phyloP scores from a whole-genome alignment of 1,140 invertebrate genomes.

The Drosophila sulfurigaster region DNA sequence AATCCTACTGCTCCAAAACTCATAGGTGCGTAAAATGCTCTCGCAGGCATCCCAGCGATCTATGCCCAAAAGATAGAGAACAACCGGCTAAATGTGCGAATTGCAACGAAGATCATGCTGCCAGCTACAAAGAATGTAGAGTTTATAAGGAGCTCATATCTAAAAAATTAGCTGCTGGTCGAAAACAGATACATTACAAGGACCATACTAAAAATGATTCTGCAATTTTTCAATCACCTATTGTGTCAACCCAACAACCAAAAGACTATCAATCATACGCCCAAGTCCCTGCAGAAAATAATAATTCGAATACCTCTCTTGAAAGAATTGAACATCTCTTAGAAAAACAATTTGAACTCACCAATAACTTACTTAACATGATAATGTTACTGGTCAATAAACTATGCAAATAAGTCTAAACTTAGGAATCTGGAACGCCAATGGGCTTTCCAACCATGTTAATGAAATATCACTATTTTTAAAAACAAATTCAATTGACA shows the following conservation, averaged over 20 bases:
- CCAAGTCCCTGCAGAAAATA: too few relatives aligned
- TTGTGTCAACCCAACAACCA: not conserved
- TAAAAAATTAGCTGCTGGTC: not conserved
- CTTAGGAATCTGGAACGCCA: too few relatives aligned
- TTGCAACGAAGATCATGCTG: constrained; percentile 65
- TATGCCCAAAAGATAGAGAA: constrained; percentile 42
- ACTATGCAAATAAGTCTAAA: too few relatives aligned
- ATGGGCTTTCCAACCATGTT: too few relatives aligned
- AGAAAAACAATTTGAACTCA: too few relatives aligned
- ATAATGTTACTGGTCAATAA: too few relatives aligned
- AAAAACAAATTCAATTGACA: too few relatives aligned
- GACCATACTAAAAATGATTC: constrained; percentile 6
- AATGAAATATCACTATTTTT: too few relatives aligned
- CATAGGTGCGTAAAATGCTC: constrained; percentile 82
- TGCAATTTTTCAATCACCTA: not conserved
- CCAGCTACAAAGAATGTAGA: constrained; percentile 48
- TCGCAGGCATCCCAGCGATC: constrained; percentile 63
- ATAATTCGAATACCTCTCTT: too few relatives aligned
- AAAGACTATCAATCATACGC: too few relatives aligned
- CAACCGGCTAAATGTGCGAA: constrained; percentile 70
- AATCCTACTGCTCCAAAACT: constrained; percentile 68
- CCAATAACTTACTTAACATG: too few relatives aligned
- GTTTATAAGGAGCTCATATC: constrained; percentile 17
- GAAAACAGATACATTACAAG: not conserved
- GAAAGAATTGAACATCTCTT: too few relatives aligned